A percentile compares a stretch with the other conserved stretches of the same genome.
Conservation (phyloP, 2,888 invertebrate genomes). For the Zaprionus lineosus region DNA sequence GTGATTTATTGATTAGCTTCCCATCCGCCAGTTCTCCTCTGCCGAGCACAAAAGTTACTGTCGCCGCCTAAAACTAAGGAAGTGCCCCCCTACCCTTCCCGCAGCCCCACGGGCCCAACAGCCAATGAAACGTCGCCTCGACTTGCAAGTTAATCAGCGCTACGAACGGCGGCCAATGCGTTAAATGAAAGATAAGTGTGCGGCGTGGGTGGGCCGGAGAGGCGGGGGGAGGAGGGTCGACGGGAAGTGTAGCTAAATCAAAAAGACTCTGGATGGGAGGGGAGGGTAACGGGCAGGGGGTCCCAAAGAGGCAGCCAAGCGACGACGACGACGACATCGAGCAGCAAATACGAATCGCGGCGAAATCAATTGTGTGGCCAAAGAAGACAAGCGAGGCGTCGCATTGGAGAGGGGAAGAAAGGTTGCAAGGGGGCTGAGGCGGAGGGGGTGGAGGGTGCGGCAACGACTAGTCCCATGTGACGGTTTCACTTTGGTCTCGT, state of each 20-base stretch:
- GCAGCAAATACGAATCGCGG: constrained; percentile 65
- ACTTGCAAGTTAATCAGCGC: constrained; percentile 58
- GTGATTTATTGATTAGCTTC: constrained; percentile 80
- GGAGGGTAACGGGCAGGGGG: no score
- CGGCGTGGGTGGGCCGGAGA: constrained; percentile 19
- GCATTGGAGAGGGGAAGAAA: not conserved
- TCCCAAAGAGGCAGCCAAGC: constrained; percentile 38
- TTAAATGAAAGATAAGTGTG: constrained; percentile 53
- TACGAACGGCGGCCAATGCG: constrained; percentile 42
- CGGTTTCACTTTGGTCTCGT: constrained; percentile 36
- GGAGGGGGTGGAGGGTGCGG: not conserved
- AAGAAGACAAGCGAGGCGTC: constrained; percentile 33
- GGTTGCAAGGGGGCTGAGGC: not conserved
- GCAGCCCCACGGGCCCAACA: constrained; percentile 13
- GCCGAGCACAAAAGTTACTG: not conserved
- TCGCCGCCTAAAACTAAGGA: constrained; percentile 6
- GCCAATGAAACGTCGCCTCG: constrained; percentile 53
- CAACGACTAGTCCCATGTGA: constrained; percentile 2
- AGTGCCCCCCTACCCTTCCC: constrained; percentile 3
- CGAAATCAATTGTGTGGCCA: constrained; percentile 58
- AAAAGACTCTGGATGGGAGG: not conserved
- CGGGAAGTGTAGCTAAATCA: constrained; percentile 34
- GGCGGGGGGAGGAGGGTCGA: constrained; percentile 3
- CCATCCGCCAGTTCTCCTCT: not conserved
- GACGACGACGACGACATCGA: constrained; percentile 33